These are phyloP conservation scores for Mustelus asterias DNA, from an alignment of 2,113 vertebrate genomes.

Conservation along the genomic window DNA sequence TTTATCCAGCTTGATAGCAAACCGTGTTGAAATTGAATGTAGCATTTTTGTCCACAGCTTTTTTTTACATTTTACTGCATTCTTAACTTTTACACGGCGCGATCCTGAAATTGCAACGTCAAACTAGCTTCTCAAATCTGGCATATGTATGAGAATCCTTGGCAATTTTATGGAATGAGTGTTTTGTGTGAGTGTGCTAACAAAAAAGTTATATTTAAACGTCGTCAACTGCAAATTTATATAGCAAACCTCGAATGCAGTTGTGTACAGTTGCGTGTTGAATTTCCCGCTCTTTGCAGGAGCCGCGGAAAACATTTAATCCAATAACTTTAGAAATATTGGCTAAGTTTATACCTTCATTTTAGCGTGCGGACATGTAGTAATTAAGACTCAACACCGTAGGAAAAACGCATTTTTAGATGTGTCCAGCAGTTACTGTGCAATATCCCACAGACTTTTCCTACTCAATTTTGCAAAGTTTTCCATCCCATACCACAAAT, in stretches of 20 bases:
- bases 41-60: not conserved
- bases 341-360: not conserved
- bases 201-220: not conserved
- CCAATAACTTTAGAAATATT: not conserved
- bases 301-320: not conserved
- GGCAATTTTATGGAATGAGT: not conserved
- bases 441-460: not conserved
- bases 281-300: not conserved
- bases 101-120: not conserved
- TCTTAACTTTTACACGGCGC: not conserved
- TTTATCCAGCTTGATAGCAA: not conserved
- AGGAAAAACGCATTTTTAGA: not conserved
- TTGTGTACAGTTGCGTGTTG: not conserved
- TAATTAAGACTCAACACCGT: not conserved
- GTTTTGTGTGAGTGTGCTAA: not conserved
- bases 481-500: not conserved
- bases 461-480: not conserved
- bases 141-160: not conserved
- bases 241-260: not conserved
- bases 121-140: not conserved
- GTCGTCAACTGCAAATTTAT: not conserved
- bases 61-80: not conserved
- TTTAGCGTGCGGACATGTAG: not conserved
- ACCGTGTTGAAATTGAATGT: not conserved
- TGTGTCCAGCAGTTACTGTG: not conserved